Evolutionary conservation across 30 jellyfish, hydroid and myxozoan species (phyloP), one percentile per base, ranked within the genome.

Genomic region (Turritopsis rubra): DNA sequence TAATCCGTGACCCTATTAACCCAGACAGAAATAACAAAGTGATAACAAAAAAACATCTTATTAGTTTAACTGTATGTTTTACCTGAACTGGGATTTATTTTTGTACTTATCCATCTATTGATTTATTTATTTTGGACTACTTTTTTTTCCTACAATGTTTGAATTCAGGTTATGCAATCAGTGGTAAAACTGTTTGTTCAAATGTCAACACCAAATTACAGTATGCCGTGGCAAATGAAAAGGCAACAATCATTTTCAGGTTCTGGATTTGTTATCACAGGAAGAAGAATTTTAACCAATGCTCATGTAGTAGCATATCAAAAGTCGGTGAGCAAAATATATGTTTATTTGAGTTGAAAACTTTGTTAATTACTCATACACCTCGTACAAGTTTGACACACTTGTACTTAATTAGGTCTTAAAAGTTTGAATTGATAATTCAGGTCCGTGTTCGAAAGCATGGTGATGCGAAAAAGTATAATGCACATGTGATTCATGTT

Each of bases 201-300:
- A 28, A 79, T 68, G 84, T 88, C 96, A 79, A 81, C 95, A 28
- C 96, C 95, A 80, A 89, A 85, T 81, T 89, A 85, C 80, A 68
- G 91, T 54, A 85, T 89, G 96, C 95, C 96, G 16, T 89, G 96
- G 96, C 94, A 89, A 66, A 89, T 89, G 96, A 89, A 89, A 71
- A 70, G 96, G 71, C 96, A 89, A 23, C 89, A 89, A 79, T 90
- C 80, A 68, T 26, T 86, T 24, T 65, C 80, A 54, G 96, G 96
- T 18, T 89, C 96, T 26, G 96, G 96, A 1, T 89, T 89, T 85
- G 94, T 89, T 22, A 84, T 89, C 1, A 71, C 87, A 18, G 87
- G 83, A 4, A 73, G 91, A 41, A 84, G 87, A 66, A 89, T 89
- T 28, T 85, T 89, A 22, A 89, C 96, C 3, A 89, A 89, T 72